Base-by-base conservation (phyloP, 1,140 invertebrate genomes). In the Aradophagus sp. region DNA sequence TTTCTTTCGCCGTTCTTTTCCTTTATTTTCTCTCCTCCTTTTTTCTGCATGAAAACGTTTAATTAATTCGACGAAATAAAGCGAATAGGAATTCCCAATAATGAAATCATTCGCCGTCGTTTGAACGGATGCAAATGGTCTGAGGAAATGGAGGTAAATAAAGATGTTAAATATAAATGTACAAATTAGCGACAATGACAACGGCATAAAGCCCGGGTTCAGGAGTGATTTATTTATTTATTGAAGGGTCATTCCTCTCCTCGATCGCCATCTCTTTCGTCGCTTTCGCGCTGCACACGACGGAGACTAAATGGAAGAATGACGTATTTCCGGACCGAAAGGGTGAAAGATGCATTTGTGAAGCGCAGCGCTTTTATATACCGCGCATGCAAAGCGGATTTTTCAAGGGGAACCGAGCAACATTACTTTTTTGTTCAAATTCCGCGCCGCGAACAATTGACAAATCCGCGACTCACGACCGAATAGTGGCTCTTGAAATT, bases 241-340 rank as follows among this genome's bases (percentile, higher is more conserved):
- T 65, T 69, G 34, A 74, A 69, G 59, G 71, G 71, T 74, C 71
- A 69, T 74, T 74, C 61, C 65, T 56, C 66, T 66, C 44, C 59
- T 73, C 41, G 42, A 62, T 61, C 55, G 44, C 32, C n/a, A 16
- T 69, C 65, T 69, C 55, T 71, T 71, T 71, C 67, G 52, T 44
- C 29, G 48, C 34, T 65, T 53, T 47, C 52, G 52, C 16, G 42
- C 42, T 62, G 55, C 56, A 47, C 42, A 73, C 44, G 59, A 45
- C 41, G 52, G 20, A 41, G 71, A 55, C 59, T 74, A 74, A 74
- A 69, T 74, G 61, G 53, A 59, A 69, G 71, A 73, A 73, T 73
- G 65, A 69, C 71, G 61, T 74, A 74, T 74, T 74, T 74, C 71
- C 71, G 65, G 71, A 69, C 59, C 32, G 55, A 52, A 44, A 62